Evolutionary conservation across 1,140 invertebrate genomes (phyloP).

Genomic region (Panulirus ornatus): DNA sequence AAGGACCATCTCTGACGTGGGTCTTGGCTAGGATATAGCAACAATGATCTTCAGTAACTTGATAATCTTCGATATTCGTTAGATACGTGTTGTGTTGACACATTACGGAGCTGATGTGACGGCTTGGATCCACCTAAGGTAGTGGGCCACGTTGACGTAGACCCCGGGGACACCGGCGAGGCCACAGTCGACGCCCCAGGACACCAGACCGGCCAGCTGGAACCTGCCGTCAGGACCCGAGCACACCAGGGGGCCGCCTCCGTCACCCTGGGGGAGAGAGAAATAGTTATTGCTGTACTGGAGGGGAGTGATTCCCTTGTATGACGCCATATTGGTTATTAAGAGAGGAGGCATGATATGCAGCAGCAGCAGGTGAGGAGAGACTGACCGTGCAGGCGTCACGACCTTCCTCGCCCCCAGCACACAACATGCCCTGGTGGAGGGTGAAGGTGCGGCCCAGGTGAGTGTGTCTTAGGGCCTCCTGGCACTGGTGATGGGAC

Average conservation of each 20-base stretch:
- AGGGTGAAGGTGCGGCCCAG: conserved; percentile 74
- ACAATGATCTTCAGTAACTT: no score
- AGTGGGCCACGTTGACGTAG: conserved; percentile 87
- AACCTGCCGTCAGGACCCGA: conserved; percentile 86
- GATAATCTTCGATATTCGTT: no score
- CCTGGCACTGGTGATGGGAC: conserved; percentile 59
- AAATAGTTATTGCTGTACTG: not conserved
- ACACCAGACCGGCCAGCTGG: conserved; percentile 92
- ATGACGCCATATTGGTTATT: no score
- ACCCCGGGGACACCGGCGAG: conserved; percentile 92
- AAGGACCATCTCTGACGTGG: no score
- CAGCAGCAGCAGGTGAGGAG: no score
- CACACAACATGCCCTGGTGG: conserved; percentile 88
- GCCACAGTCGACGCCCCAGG: conserved; percentile 92
- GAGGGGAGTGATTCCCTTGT: not conserved
- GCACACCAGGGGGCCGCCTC: conserved; percentile 94
- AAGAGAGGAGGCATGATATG: no score
- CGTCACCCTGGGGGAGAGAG: conserved; percentile 83
- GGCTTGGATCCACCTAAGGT: conserved; percentile 77
- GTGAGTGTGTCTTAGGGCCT: conserved; percentile 66
- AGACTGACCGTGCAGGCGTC: conserved; percentile 81
- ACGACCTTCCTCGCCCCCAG: conserved; percentile 94
- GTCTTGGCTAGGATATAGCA: no score
- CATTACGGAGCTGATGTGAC: conserved; percentile 20
- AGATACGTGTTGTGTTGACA: not conserved